phyloP scores from a whole-genome alignment of 2,113 vertebrate genomes.

The Myotis yumanensis region DNA sequence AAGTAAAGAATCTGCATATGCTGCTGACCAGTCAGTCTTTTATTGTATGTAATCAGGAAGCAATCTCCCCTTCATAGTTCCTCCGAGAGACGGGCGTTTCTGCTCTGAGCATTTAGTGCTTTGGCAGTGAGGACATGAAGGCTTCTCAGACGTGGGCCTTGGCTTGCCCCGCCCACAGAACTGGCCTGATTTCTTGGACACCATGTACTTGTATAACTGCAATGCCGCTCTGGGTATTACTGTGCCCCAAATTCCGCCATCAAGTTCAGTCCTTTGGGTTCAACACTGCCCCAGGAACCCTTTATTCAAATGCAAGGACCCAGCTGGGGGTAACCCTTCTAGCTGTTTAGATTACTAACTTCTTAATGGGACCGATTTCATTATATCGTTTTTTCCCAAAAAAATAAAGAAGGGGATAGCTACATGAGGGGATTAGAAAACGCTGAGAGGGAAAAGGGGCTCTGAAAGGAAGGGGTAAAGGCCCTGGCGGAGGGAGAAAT shows the following conservation, averaged over 20 bases:
- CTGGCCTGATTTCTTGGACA: no score
- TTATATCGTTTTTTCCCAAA: not conserved
- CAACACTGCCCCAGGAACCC: not conserved
- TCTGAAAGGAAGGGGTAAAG: not conserved
- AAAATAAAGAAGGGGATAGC: not conserved
- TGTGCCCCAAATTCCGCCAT: not conserved
- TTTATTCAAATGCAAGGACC: slow-evolving; percentile 21
- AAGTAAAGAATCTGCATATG: not conserved
- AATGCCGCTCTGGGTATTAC: not conserved
- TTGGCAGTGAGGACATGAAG: not conserved
- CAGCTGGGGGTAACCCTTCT: not conserved
- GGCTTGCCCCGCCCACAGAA: not conserved
- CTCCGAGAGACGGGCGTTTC: not conserved
- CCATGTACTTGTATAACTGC: not conserved
- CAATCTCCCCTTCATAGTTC: not conserved
- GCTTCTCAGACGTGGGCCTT: not conserved
- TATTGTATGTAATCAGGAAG: not conserved
- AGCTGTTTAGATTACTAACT: not conserved
- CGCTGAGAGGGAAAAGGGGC: not conserved
- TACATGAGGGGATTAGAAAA: not conserved
- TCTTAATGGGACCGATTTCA: not conserved
- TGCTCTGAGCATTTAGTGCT: not conserved
- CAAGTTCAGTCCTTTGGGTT: not conserved
- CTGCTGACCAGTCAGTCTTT: slow-evolving; percentile 2
- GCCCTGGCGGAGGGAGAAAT: no score